Base-by-base conservation (phyloP, 2,888 invertebrate genomes). In the Perithous albicinctus region DNA sequence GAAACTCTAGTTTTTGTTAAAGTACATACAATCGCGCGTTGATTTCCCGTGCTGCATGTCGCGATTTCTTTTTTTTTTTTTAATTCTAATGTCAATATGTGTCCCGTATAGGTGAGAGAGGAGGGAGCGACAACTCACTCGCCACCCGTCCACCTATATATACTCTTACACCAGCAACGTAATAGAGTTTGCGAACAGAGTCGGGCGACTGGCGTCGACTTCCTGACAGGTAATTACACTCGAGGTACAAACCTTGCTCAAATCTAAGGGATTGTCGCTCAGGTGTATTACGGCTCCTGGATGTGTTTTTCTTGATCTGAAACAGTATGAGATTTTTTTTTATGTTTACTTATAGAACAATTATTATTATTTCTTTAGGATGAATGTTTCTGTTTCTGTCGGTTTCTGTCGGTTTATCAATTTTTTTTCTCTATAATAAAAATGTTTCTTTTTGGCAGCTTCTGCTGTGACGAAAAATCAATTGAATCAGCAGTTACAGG, bases 241-340 rank as follows among this genome's bases (percentile, higher is more conserved):
- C 23, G 43, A 46, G 41, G 6, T 51, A 70, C 81, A 63, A 70
- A 99, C 98, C 96, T 99, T 99, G 94, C 97, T 98, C 88, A 98
- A 95, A 94, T 99, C 99, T 91, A 97, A 94, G 84, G 99, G 99
- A 94, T 98, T 99, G 94, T 99, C 99, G 94, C 98, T 97, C 91
- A 99, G 95, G 93, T 98, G 98, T 89, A 99, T 97, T 88, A 99
- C 98, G 85, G 97, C 94, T 83, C 99, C 99, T 77, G 99, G 99
- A 94, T 99, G 99, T 88, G 97, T 98, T 94, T 97, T 98, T 92
- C 98, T 95, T 91, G 97, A 96, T 89, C 99, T 99, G 94, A 80
- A 95, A 96, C 91, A 74, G 26, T 23, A 32, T 43, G 6, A n/a
- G 23, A 29, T 51, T 46, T 23, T 26, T 20, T 46, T 23, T 59